Evolutionary conservation across 2,888 invertebrate genomes (phyloP).

Genomic region (Isoperla grammatica): DNA sequence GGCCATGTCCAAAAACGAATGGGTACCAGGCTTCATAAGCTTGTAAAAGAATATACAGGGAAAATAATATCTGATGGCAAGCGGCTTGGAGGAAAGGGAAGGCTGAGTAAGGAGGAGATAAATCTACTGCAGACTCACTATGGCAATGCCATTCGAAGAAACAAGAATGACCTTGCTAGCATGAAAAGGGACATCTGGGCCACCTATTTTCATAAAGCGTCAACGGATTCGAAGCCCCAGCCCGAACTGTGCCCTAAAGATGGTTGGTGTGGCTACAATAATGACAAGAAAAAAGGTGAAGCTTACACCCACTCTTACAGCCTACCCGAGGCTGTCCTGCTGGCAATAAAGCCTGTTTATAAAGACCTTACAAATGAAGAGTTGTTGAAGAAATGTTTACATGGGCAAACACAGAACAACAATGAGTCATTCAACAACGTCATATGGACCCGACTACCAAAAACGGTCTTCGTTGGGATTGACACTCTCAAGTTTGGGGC

Average conservation of each 20-base stretch:
- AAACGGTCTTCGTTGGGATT: not conserved
- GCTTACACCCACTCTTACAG: slow-evolving; percentile 18
- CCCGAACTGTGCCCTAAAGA: too few relatives aligned
- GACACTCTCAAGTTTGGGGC: not conserved
- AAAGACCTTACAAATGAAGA: too few relatives aligned
- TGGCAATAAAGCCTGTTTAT: slow-evolving; percentile 23
- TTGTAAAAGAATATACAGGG: slow-evolving; percentile 13
- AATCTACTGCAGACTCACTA: slow-evolving; percentile 21
- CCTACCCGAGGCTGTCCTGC: slow-evolving; percentile 18
- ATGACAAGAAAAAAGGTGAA: not conserved
- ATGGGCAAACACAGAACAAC: slow-evolving; percentile 20
- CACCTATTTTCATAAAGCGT: slow-evolving; percentile 25
- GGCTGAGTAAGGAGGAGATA: slow-evolving; percentile 19
- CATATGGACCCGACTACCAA: not conserved
- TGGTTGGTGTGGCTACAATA: slow-evolving; percentile 22
- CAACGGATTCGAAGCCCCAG: slow-evolving; percentile 24
- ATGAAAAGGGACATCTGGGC: too few relatives aligned
- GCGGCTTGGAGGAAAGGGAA: slow-evolving; percentile 15
- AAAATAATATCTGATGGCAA: slow-evolving; percentile 24
- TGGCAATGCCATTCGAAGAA: slow-evolving; percentile 25
- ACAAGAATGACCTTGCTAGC: slow-evolving; percentile 9
- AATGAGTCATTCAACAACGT: slow-evolving; percentile 15
- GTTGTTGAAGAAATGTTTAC: slow-evolving; percentile 19
- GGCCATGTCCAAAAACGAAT: too few relatives aligned
- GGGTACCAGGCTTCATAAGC: slow-evolving; percentile 11